Percentiles rank a stretch among this genome's conserved stretches.
Evolutionary conservation across 2,888 invertebrate species (phyloP).

Genomic region (Mythimna vitellina): DNA sequence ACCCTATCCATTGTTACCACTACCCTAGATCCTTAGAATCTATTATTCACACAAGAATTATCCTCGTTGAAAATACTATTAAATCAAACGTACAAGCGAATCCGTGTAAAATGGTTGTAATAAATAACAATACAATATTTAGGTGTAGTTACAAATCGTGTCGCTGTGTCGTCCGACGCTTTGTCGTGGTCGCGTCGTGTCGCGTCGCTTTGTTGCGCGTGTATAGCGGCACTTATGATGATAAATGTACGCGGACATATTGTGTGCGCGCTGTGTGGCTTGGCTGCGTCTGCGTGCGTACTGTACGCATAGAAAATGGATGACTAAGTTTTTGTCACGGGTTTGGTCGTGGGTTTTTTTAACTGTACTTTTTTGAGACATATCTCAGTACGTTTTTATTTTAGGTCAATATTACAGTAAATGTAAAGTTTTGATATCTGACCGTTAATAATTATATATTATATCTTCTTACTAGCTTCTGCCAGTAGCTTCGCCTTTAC

Average conservation of each 20-base stretch:
- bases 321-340: slow-evolving; percentile 14
- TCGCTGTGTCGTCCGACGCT: slow-evolving; percentile 64
- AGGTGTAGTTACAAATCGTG: slow-evolving; percentile 70
- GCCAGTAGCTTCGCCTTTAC: too few species aligned
- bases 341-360: slow-evolving; percentile 1
- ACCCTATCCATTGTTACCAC: slow-evolving; percentile 54
- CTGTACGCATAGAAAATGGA: slow-evolving; percentile 68
- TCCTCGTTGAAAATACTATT: slow-evolving; percentile 69
- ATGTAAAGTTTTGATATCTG: too few species aligned
- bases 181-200: slow-evolving; percentile 61
- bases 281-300: slow-evolving; percentile 58
- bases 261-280: slow-evolving; percentile 63
- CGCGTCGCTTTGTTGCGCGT: slow-evolving; percentile 71
- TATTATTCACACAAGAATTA: slow-evolving; percentile 67
- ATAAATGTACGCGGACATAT: slow-evolving; percentile 84
- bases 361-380: background rate
- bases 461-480: too few species aligned
- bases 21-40: slow-evolving; percentile 61
- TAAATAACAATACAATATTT: slow-evolving; percentile 71
- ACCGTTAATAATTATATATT: too few species aligned
- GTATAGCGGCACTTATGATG: slow-evolving; percentile 84
- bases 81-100: slow-evolving; percentile 69
- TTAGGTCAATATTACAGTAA: background rate
- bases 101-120: slow-evolving; percentile 67
- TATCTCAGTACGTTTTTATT: background rate